Conservation (phyloP, 2,888 invertebrate genomes). For the Rotaria magnacalcarata region DNA sequence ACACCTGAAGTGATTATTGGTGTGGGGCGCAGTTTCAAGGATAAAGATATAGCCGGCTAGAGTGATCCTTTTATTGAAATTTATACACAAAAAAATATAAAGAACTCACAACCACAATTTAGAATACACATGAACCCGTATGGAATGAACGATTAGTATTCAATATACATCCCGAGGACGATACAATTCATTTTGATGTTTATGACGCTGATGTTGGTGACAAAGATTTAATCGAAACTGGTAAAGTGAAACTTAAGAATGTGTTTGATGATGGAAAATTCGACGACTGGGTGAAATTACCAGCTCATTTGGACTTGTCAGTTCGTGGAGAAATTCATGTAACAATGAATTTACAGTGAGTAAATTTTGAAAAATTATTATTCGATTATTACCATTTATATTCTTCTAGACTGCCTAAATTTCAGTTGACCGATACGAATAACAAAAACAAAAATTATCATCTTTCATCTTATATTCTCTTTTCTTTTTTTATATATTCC, state of each 20-base stretch:
- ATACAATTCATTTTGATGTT: neutral
- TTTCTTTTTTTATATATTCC: too few relatives aligned
- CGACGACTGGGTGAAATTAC: neutral
- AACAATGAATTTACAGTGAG: neutral
- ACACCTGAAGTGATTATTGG: neutral
- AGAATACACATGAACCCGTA: neutral
- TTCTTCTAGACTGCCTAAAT: neutral
- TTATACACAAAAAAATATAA: neutral
- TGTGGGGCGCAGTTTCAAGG: neutral
- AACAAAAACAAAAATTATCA: too few relatives aligned
- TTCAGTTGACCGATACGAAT: neutral
- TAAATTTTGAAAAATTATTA: neutral
- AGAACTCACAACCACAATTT: neutral
- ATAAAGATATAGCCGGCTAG: neutral
- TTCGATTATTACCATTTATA: neutral
- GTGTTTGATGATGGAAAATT: conserved; percentile 4
- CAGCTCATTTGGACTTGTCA: neutral
- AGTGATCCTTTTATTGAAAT: neutral
- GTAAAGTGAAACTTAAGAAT: neutral
- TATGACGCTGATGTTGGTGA: conserved; percentile 5
- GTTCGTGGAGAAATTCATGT: neutral
- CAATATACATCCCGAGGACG: neutral
- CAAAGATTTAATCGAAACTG: neutral
- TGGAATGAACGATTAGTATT: neutral
- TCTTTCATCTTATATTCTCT: too few relatives aligned